Percentiles rank a stretch among this genome's conserved stretches.
Conservation (phyloP, 2,113 vertebrate genomes). For the Ptilonorhynchus violaceus region DNA sequence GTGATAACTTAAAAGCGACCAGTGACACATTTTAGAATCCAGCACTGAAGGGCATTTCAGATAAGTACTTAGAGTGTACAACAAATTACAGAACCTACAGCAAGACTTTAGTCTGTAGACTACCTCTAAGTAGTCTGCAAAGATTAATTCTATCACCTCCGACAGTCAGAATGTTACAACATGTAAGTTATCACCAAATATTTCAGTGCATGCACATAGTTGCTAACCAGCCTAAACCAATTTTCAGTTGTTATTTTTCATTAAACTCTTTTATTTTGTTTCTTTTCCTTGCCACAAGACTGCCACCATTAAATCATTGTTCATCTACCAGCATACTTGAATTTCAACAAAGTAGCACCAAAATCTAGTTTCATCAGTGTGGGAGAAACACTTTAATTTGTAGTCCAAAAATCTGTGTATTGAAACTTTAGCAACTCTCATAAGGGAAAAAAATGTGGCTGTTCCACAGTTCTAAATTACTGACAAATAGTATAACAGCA, state of each 20-base stretch:
- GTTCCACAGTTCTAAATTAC: not conserved
- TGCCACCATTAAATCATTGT: not conserved
- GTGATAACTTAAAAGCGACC: accelerated
- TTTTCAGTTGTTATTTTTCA: not conserved
- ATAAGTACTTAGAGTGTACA: not conserved
- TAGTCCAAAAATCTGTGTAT: not conserved
- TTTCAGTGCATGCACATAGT: not conserved
- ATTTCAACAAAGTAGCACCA: not conserved
- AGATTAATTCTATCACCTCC: not conserved
- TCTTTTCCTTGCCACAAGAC: not conserved
- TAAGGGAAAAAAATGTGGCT: not conserved
- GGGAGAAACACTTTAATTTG: not conserved
- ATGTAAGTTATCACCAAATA: not conserved
- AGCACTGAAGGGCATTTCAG: not conserved
- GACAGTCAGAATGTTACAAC: not conserved
- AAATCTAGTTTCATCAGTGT: not conserved
- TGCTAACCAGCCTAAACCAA: not conserved
- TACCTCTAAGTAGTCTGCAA: not conserved
- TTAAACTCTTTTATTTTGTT: not conserved
- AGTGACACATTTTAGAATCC: not conserved
- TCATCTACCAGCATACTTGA: not conserved
- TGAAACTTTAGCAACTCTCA: not conserved
- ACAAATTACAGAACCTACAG: not conserved
- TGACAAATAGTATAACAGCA: not conserved
- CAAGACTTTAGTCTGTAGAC: not conserved